phyloP scores from a whole-genome alignment of 2,113 vertebrate genomes.

The Lates calcarifer region DNA sequence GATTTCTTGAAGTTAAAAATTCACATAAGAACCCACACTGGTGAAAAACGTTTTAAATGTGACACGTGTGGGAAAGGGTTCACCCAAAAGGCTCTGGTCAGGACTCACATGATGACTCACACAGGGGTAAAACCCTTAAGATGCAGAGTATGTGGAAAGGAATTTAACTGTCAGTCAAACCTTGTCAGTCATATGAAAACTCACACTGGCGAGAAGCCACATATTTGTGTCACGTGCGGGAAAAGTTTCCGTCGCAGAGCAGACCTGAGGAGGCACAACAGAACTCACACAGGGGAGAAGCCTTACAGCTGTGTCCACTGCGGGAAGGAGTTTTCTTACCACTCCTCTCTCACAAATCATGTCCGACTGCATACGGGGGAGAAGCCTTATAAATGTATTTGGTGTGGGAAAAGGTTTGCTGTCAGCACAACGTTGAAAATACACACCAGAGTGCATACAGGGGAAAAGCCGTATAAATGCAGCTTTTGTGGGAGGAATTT shows the following conservation, averaged over 20 bases:
- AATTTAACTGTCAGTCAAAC: neutral
- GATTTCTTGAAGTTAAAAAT: slow-evolving; percentile 2
- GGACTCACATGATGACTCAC: neutral
- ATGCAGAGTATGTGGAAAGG: slow-evolving; percentile 15
- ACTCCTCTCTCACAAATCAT: slow-evolving; percentile 14
- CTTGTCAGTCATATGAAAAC: slow-evolving; percentile 1
- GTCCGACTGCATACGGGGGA: slow-evolving; percentile 36
- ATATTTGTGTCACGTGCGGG: slow-evolving; percentile 7
- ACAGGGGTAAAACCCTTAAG: neutral
- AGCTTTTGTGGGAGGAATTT: slow-evolving; percentile 21
- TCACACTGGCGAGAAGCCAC: neutral
- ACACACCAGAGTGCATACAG: slow-evolving; percentile 45
- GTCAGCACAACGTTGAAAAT: slow-evolving; percentile 20
- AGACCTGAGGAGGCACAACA: slow-evolving; percentile 28
- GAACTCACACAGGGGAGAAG: slow-evolving; percentile 43
- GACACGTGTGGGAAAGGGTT: slow-evolving; percentile 49
- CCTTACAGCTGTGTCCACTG: slow-evolving; percentile 27
- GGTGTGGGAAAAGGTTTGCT: slow-evolving; percentile 40
- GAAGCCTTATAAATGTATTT: slow-evolving; percentile 30
- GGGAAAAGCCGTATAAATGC: slow-evolving; percentile 45
- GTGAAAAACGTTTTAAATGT: slow-evolving; percentile 29
- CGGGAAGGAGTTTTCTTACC: slow-evolving; percentile 4
- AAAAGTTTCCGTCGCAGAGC: slow-evolving; percentile 6
- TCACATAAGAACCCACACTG: neutral
- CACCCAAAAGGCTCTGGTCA: neutral